Percentiles rank a stretch among this genome's conserved stretches.
These are phyloP conservation scores for Protonemura montana DNA, from an alignment of 2,888 invertebrate species.

Conservation along the genomic window DNA sequence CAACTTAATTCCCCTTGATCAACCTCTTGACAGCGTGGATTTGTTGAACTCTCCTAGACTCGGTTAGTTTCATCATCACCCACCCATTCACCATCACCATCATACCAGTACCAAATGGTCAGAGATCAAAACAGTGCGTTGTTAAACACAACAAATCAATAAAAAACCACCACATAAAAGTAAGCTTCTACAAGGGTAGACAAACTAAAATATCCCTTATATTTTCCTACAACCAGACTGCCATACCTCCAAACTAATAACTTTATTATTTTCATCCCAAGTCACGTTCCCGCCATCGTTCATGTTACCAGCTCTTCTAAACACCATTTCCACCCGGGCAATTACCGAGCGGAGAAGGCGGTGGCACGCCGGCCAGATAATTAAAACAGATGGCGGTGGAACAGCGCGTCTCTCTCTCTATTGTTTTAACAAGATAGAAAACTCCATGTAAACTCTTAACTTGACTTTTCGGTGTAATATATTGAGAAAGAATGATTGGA, in stretches of 20 bases:
- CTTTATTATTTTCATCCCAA: constrained; percentile 43
- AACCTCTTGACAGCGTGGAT: neutral
- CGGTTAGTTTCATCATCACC: neutral
- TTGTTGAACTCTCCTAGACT: neutral
- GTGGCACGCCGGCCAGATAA: constrained; percentile 33
- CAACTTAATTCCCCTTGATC: neutral
- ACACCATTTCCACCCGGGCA: neutral
- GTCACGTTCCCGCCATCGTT: constrained; percentile 44
- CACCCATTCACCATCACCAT: too few relatives aligned
- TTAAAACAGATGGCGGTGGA: constrained; percentile 44
- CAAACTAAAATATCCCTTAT: too few relatives aligned
- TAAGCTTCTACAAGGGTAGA: too few relatives aligned
- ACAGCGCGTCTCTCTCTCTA: neutral
- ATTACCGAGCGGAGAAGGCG: neutral
- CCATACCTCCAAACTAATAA: too few relatives aligned
- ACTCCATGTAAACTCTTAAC: neutral
- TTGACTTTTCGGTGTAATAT: neutral
- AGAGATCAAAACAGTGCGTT: too few relatives aligned
- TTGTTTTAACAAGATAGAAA: constrained; percentile 34
- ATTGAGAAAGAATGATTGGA: neutral
- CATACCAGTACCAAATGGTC: too few relatives aligned
- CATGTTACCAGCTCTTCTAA: constrained; percentile 34
- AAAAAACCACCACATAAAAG: too few relatives aligned
- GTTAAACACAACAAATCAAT: too few relatives aligned
- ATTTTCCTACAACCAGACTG: too few relatives aligned